Conservation (phyloP, 2,888 invertebrate genomes). For the Dichetophora obliterata region DNA sequence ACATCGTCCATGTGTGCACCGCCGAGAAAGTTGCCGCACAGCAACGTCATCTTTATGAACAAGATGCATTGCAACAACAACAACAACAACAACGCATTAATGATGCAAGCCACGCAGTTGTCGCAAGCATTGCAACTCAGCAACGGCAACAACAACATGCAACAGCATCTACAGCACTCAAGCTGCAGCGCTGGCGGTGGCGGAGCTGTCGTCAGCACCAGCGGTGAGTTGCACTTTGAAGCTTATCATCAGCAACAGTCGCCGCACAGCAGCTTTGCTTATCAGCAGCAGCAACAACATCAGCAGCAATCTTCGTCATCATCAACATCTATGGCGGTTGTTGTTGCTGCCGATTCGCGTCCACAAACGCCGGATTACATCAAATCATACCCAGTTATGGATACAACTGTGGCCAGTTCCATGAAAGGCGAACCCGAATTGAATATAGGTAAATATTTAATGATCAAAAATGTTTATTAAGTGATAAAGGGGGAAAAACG, state of each 20-base stretch:
- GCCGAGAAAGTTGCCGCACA: slow-evolving; percentile 63
- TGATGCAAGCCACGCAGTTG: slow-evolving; percentile 33
- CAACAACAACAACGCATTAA: slow-evolving; percentile 42
- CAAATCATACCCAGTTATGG: slow-evolving; percentile 70
- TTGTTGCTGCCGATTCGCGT: slow-evolving; percentile 63
- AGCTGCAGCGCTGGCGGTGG: slow-evolving; percentile 16
- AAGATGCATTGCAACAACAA: slow-evolving; percentile 55
- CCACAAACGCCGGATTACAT: slow-evolving; percentile 69
- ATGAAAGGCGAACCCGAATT: slow-evolving; percentile 69
- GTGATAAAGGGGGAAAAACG: no score
- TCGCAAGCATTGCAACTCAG: slow-evolving; percentile 12
- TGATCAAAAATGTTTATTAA: no score
- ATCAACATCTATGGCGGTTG: slow-evolving; percentile 52
- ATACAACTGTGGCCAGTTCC: slow-evolving; percentile 70
- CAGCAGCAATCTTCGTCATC: slow-evolving; percentile 14
- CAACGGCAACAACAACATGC: slow-evolving; percentile 26
- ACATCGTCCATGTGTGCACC: slow-evolving; percentile 43
- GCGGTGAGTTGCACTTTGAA: slow-evolving; percentile 46
- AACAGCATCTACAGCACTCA: slow-evolving; percentile 24
- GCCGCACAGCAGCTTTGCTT: slow-evolving; percentile 31
- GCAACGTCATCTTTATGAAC: slow-evolving; percentile 67
- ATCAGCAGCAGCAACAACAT: slow-evolving; percentile 31
- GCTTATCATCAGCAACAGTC: slow-evolving; percentile 44
- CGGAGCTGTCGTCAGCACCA: slow-evolving; percentile 46
- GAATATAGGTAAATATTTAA: slow-evolving; percentile 65